Conservation (phyloP, 2,888 invertebrate species). For the Oxycera nigricornis region DNA sequence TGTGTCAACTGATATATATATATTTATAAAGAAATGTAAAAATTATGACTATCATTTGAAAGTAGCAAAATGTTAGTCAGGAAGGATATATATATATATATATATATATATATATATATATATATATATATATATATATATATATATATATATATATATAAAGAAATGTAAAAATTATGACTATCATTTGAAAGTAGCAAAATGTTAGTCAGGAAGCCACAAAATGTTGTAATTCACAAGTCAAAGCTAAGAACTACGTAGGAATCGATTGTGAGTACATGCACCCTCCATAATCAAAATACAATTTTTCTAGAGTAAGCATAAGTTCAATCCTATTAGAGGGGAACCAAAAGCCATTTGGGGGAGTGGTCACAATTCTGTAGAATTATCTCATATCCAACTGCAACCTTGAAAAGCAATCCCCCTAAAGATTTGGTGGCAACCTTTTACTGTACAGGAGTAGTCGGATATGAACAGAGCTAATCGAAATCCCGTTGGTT, state of each 20-base stretch:
- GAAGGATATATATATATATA: background rate
- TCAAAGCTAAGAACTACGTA: background rate
- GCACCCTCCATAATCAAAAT: background rate
- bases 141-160: background rate
- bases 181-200: too few relatives aligned
- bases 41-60: too few relatives aligned
- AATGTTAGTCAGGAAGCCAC: too few relatives aligned
- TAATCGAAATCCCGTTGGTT: conserved; percentile 7
- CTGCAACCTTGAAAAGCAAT: background rate
- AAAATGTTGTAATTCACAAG: background rate
- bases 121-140: background rate
- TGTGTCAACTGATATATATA: too few relatives aligned
- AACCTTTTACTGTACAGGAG: too few relatives aligned
- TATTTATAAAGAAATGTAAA: too few relatives aligned
- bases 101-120: background rate
- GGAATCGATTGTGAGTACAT: background rate
- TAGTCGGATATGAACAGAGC: background rate
- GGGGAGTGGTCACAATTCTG: background rate
- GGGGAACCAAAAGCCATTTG: background rate
- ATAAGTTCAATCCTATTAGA: too few relatives aligned
- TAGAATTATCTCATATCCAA: background rate
- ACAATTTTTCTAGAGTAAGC: background rate
- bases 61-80: too few relatives aligned
- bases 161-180: background rate
- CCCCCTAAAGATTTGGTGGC: background rate